These are phyloP conservation scores for Pelmatolapia mariae DNA, from an alignment of 2,113 vertebrate species.

Conservation along the genomic window DNA sequence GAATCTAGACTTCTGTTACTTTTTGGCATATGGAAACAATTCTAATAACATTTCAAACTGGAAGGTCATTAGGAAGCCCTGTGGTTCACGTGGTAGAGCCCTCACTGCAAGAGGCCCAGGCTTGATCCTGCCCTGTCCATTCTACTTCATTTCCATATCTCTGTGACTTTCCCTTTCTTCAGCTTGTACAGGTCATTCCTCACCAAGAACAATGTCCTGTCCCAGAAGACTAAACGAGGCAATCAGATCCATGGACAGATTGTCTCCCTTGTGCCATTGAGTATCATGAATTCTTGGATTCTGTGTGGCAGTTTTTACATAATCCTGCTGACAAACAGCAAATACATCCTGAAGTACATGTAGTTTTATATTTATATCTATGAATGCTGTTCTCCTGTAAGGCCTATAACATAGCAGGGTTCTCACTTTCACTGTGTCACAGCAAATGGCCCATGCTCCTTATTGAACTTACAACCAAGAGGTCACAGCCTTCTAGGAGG, in stretches of 20 bases:
- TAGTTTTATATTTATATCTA: neutral
- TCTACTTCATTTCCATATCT: neutral
- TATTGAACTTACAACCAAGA: neutral
- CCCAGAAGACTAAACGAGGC: neutral
- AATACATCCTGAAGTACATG: neutral
- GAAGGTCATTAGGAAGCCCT: neutral
- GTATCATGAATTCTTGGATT: neutral
- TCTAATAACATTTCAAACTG: neutral
- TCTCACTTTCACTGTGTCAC: conserved; percentile 12
- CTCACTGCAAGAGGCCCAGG: neutral
- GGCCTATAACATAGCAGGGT: neutral
- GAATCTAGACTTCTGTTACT: neutral
- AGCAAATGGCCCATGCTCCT: neutral
- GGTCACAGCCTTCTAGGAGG: conserved; percentile 5
- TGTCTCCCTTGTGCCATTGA: neutral
- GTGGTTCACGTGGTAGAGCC: neutral
- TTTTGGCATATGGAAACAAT: neutral
- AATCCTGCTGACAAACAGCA: neutral
- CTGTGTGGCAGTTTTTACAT: neutral
- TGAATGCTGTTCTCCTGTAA: neutral
- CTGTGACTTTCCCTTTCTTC: neutral
- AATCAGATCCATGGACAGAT: neutral
- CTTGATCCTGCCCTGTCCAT: neutral
- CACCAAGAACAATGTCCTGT: neutral
- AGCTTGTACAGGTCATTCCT: neutral